Conservation (phyloP, 2,113 vertebrate species). For the Corvus cornix region DNA sequence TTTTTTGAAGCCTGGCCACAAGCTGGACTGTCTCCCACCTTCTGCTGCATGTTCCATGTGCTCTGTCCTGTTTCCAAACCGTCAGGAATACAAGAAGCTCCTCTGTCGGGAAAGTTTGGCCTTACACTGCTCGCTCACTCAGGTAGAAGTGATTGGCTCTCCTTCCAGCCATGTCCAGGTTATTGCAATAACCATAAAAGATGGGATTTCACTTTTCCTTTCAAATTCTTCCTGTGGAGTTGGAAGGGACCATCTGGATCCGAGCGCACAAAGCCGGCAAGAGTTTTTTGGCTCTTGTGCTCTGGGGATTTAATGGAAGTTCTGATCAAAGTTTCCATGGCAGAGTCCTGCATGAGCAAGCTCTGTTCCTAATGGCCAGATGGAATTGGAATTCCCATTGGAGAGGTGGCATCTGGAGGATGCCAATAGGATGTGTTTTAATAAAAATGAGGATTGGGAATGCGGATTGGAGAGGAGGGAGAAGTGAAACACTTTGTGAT, state of each 20-base stretch:
- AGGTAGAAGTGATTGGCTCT: neutral
- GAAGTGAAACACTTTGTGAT: neutral
- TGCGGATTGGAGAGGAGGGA: neutral
- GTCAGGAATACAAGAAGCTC: neutral
- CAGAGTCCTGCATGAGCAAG: neutral
- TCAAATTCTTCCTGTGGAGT: neutral
- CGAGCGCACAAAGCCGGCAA: rapidly evolving
- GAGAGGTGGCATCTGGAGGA: neutral
- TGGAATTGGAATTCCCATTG: conserved; percentile 15
- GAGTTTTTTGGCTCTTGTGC: neutral
- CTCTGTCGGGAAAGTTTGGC: neutral
- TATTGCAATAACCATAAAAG: neutral
- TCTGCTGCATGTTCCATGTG: neutral
- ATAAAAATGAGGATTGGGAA: neutral
- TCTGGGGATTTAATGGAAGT: neutral
- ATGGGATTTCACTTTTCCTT: neutral
- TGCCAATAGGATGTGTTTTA: neutral
- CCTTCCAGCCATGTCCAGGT: neutral
- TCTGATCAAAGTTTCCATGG: neutral
- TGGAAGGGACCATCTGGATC: neutral
- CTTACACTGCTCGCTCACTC: neutral
- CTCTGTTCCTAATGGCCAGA: neutral
- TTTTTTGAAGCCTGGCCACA: neutral
- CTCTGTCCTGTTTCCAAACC: neutral
- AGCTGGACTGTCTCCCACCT: conserved; percentile 29